Evolutionary conservation across 2,113 vertebrate species (phyloP), one percentile per base, ranked within the genome.

Genomic region (Regulus satrapa): DNA sequence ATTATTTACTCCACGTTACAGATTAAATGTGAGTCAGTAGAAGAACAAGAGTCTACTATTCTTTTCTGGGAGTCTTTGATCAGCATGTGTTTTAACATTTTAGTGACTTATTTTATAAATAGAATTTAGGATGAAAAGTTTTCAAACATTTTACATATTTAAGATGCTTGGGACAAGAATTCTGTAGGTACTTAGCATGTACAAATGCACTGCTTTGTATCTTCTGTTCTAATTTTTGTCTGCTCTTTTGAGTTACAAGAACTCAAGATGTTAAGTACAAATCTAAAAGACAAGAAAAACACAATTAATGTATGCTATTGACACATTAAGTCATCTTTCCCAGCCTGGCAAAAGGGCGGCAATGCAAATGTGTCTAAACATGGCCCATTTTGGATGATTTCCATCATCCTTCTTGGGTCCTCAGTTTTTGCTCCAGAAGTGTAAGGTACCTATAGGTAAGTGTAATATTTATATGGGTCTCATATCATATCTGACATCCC

Each of bases 81-180:
- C 90, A 89, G 40, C 56, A 61, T 38, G 12, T 92, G 85, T 82
- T 95, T 85, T 67, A 93, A 85, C 40, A 85, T 94, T 95, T 85
- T 79, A 52, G 49, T 79, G 78, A 85, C 58, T 91, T 93, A 56
- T 82, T 96, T 89, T 94, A 94, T 92, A 96, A 95, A 91, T 67
- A 88, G 4, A 10, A n/a, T 74, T 87, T 82, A 82, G n/a, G 36
- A 89, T 93, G 9, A 96, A 93, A 93, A 81, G 15, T 75, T 85
- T 85, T 64, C 24, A 75, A 89, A 76, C 31, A 41, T 63, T 89
- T 91, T 79, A 78, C 64, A 7, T 84, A 54, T 78, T 92, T 91
- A 89, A 78, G 46, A 91, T 74, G 16, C 40, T 68, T 79, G 28
- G 52, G 48, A 85, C 14, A 41, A 77, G 51, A 71, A 48, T 92